Conservation (phyloP, 2,888 invertebrate genomes). For the Serrognathus titanus region DNA sequence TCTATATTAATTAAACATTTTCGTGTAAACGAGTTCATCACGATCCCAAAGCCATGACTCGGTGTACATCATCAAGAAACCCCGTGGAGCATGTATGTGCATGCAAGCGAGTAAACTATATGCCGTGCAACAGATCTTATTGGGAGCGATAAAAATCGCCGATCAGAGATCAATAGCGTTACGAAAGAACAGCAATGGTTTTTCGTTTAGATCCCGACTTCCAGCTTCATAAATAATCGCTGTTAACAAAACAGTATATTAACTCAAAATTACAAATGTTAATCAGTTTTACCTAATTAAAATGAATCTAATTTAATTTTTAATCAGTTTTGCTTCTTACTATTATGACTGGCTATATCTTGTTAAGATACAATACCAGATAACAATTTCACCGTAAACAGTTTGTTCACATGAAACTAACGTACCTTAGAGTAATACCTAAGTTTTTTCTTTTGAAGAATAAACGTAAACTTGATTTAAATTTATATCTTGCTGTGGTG, state of each 20-base stretch:
- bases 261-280: no score
- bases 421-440: background rate
- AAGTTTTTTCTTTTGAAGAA: background rate
- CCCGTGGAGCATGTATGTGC: background rate
- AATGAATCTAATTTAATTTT: background rate
- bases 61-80: background rate
- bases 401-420: background rate
- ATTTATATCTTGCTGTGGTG: constrained; percentile 27
- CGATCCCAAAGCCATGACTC: constrained; percentile 2
- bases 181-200: no score
- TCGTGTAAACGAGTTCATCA: constrained; percentile 13
- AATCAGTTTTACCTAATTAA: background rate
- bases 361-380: background rate
- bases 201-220: no score
- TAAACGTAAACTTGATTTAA: constrained; percentile 20
- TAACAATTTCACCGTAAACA: background rate
- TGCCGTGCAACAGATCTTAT: constrained; percentile 1
- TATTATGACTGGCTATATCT: background rate
- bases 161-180: no score
- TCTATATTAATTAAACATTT: constrained; percentile 8
- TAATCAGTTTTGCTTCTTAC: background rate
- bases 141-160: background rate
- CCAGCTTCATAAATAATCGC: no score
- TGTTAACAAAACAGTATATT: no score
- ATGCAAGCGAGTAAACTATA: background rate